Evolutionary conservation across 2,797 vertebrate genomes (phyloP), one percentile per base, ranked within the genome.

Genomic region (Brachymystax lenok): DNA sequence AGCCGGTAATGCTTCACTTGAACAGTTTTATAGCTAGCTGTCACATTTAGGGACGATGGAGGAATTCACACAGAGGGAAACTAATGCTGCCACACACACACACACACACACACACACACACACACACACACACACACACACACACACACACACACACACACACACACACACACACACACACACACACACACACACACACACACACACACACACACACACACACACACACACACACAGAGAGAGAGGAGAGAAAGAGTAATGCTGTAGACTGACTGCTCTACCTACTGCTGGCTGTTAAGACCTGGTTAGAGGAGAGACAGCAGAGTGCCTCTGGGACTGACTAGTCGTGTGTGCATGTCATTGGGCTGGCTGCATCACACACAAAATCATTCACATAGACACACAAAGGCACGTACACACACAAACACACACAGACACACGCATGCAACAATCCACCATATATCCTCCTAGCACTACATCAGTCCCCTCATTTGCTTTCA

Each of bases 1-100:
- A 40, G 72, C 17, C 56, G 54, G 19, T 54, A 27, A 52, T 71
- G 50, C 40, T 21, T 72, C 70, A 72, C 50, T 72, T 27, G 52
- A 72, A 24, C 21, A 28, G 70, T 24, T 52, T 72, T 56, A 54
- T 71, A 14, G 46, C 10, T 21, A 19, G 50, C 71, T 64, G 24
- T 64, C 61, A 64, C 61, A 64, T 64, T 59, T 7, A n/a, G 28
- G 40, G 40, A 27, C 13, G 12, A 17, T 14, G 21, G 40, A 50
- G 69, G 35, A 50, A 24, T 27, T 69, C 30, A 33, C 28, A 6
- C 17, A 52, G 24, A 30, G 21, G 21, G 24, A 46, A 24, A 33
- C n/a, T 50, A 24, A 66, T 6, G 13, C 64, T 12, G 8, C 35
- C 35, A 0, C 30, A 35, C 28, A 33, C 50, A 56, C 51, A 56